phyloP scores from a whole-genome alignment of 2,797 vertebrate genomes.

The Phaenicophaeus curvirostris region DNA sequence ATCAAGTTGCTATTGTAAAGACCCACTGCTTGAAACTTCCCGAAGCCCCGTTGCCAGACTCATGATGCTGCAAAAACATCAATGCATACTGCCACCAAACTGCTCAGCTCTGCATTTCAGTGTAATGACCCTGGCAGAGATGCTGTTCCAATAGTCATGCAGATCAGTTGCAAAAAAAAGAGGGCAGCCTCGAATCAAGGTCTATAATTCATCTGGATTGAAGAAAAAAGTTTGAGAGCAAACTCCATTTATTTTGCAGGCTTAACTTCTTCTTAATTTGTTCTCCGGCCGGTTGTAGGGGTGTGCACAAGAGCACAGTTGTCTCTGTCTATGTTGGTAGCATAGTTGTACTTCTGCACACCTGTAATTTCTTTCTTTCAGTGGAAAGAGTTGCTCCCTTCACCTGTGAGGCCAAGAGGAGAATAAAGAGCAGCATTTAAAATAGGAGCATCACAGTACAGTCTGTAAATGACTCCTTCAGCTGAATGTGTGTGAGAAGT shows the following conservation, averaged over 20 bases:
- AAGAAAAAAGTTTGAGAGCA: conserved; percentile 70
- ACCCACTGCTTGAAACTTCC: conserved; percentile 75
- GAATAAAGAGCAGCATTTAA: conserved; percentile 13
- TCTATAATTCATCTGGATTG: conserved; percentile 69
- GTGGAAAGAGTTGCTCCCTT: conserved; percentile 62
- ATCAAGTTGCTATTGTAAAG: conserved; percentile 80
- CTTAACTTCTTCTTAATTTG: conserved; percentile 68
- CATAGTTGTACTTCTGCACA: conserved; percentile 70
- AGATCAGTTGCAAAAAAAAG: conserved; percentile 61
- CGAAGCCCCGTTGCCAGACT: conserved; percentile 73
- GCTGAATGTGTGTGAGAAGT: conserved; percentile 58
- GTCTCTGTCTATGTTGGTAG: conserved; percentile 72
- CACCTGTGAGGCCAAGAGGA: conserved; percentile 46
- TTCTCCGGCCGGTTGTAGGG: conserved; percentile 69
- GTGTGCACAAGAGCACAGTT: conserved; percentile 68
- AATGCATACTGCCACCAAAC: conserved; percentile 71
- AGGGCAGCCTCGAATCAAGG: conserved; percentile 71
- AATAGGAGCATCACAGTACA: conserved; percentile 34
- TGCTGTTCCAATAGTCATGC: conserved; percentile 69
- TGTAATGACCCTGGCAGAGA: conserved; percentile 75
- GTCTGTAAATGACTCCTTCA: conserved; percentile 51
- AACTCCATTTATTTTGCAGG: conserved; percentile 65
- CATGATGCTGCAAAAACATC: conserved; percentile 74
- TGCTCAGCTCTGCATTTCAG: conserved; percentile 74
- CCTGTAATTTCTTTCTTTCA: conserved; percentile 73